Conservation (phyloP, 1,140 invertebrate species). For the Trichogramma pretiosum region DNA sequence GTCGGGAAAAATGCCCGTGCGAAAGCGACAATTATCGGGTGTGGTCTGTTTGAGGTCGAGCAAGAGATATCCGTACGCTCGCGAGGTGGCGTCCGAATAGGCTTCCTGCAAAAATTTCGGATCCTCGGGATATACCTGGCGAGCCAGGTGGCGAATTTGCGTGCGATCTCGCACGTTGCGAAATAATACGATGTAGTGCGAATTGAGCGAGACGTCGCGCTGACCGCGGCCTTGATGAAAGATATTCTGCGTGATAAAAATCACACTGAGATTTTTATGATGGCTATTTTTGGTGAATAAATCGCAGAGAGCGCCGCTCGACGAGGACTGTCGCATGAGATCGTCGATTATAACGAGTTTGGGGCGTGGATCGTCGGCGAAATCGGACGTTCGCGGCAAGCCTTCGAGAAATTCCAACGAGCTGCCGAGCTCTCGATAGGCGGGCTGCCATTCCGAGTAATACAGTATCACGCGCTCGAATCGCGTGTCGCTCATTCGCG, state of each 20-base stretch:
- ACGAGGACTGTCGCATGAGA: background rate
- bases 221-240: background rate
- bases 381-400: background rate
- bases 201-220: background rate
- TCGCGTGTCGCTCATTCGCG: background rate
- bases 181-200: background rate
- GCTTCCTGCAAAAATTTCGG: constrained; percentile 13
- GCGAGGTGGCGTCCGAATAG: background rate
- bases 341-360: background rate
- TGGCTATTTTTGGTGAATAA: background rate
- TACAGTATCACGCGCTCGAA: background rate
- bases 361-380: background rate
- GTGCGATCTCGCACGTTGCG: constrained; percentile 34
- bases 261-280: background rate
- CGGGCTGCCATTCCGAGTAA: background rate
- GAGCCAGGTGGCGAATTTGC: constrained; percentile 32
- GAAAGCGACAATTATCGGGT: background rate
- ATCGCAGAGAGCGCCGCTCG: background rate
- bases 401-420: background rate
- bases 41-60: constrained; percentile 19
- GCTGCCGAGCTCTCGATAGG: background rate
- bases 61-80: constrained; percentile 32
- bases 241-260: background rate
- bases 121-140: constrained; percentile 33
- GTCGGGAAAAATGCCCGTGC: background rate